Evolutionary conservation across 2,888 invertebrate species (phyloP), one percentile per base, ranked within the genome.

Genomic region (Eupithecia vulgata): DNA sequence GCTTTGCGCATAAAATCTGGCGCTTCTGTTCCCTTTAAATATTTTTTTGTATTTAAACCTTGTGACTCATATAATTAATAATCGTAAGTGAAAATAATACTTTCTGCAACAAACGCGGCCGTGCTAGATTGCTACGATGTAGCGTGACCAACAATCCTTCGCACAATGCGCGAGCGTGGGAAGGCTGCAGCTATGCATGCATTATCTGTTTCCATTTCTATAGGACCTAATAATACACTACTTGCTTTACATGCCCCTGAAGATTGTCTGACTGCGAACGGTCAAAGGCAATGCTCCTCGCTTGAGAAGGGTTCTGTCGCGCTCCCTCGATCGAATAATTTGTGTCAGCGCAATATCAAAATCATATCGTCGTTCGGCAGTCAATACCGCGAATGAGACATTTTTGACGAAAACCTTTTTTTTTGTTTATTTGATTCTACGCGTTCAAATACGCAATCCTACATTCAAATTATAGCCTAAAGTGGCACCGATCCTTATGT

Each of bases 151-250:
- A 76, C 75, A 72, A 74, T 77, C 69, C 69, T 61, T 71, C 74
- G 67, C 70, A 83, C 83, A 84, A 85, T 85, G 74, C 73, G 70
- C 70, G 82, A 86, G 85, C 88, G 89, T 89, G 89, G 87, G 88
- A 89, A 88, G 83, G 80, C 68, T 79, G 82, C 81, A 65, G 65
- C 37, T 25, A 65, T 35, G 37, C 62, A 65, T 65, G 57, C 21
- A 83, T 87, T 87, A 85, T 85, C 83, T 83, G 81, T 81, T 79
- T 81, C 79, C 72, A 79, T 82, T 82, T 83, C 80, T 81, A 82
- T 81, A 83, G 80, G 73, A 77, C 77, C 73, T 84, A 82, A 84
- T 81, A 81, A 81, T 80, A 81, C 77, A 81, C 76, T 81, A 80
- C 79, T 82, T 81, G 74, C 80, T 77, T 81, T 79, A 81, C 81